Evolutionary conservation across 2,888 invertebrate species (phyloP), one percentile per base, ranked within the genome.

Genomic region (Mythimna pallens): DNA sequence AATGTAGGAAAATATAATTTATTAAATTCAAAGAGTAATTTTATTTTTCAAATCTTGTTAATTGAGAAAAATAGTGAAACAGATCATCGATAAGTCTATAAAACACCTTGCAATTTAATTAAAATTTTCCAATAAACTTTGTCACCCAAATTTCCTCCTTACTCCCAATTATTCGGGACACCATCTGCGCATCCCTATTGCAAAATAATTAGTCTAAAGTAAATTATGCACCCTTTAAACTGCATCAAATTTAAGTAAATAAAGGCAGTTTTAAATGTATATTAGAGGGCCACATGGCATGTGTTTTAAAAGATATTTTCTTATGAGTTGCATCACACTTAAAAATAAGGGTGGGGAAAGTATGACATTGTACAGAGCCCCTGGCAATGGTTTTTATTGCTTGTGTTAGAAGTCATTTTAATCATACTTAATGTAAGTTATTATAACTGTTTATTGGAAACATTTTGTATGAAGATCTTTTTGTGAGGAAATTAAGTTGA

Each of bases 201-300:
- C 93, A 92, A 94, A 93, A 95, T 96, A 96, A 96, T 96, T 95
- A 95, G 88, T 91, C 91, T 82, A 92, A 94, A 94, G 93, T 93
- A 95, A 95, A 92, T 96, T 96, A 96, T 96, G 96, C 96, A 96
- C 96, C 96, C 96, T 94, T 94, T 94, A 91, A 93, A 93, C 92
- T 94, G 94, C 93, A 94, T 93, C 91, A 91, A 94, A 95, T 95
- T 95, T 95, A 88, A 86, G 89, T 92, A 93, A 94, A 95, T 95
- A 94, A 91, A 92, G 90, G 89, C 87, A 87, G 89, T 93, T 88
- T 93, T 92, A 93, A 93, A 93, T 92, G 90, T 93, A 92, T 90
- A 92, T 90, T 89, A 92, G 90, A 90, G 92, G 93, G 92, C 93
- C 95, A 95, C 94, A 94, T 95, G 95, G 94, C 91, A 90, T 89